Conservation (phyloP, 2,888 invertebrate genomes). For the Beris morrisii region DNA sequence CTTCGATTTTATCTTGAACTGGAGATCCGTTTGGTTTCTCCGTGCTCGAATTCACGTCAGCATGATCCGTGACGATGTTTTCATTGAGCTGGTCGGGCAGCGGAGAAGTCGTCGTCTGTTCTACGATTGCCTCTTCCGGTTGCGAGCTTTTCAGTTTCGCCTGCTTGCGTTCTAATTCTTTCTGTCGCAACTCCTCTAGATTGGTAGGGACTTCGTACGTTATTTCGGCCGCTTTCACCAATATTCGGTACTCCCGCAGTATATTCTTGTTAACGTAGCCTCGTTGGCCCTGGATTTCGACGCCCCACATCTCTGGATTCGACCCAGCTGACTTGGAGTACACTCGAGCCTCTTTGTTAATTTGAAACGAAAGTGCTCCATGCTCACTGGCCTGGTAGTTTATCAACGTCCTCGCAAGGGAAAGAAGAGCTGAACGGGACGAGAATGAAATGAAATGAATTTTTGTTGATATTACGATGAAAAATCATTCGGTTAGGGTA, state of each 20-base stretch:
- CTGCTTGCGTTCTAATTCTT: not conserved
- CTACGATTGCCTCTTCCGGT: conserved; percentile 6
- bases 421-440: conserved; percentile 62
- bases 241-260: conserved; percentile 64
- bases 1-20: conserved; percentile 48
- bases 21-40: conserved; percentile 45
- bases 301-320: conserved; percentile 66
- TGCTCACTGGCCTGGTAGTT: conserved; percentile 61
- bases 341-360: conserved; percentile 62
- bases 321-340: conserved; percentile 72
- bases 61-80: conserved; percentile 37
- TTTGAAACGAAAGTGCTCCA: conserved; percentile 64
- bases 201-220: conserved; percentile 53
- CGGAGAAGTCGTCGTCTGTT: conserved; percentile 31
- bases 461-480: conserved; percentile 12
- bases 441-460: conserved; percentile 40
- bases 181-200: conserved; percentile 45
- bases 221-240: conserved; percentile 51
- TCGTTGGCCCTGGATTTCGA: conserved; percentile 65
- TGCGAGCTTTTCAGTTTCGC: conserved; percentile 35
- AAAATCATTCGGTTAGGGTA: not conserved
- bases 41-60: conserved; percentile 44
- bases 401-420: conserved; percentile 63
- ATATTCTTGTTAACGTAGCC: conserved; percentile 67
- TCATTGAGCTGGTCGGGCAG: conserved; percentile 42